These are phyloP conservation scores for Leptura quadrifasciata DNA, from an alignment of 2,888 invertebrate genomes.

Conservation along the genomic window DNA sequence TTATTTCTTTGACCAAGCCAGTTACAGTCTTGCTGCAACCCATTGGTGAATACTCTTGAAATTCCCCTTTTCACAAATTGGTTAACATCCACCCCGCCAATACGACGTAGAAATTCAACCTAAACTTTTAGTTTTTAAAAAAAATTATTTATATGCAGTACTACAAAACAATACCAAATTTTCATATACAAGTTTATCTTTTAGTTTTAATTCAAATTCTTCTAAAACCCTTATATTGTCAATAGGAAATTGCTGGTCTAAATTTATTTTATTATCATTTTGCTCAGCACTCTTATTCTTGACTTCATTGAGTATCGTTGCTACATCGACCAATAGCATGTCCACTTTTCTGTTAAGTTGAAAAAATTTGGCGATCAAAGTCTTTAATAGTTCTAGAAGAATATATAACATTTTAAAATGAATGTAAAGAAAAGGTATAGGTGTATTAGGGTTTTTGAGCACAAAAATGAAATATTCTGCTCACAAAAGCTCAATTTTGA, in stretches of 20 bases:
- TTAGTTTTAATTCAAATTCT: neutral
- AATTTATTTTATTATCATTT: neutral
- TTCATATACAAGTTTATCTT: conserved; percentile 1
- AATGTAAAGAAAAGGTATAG: too few relatives aligned
- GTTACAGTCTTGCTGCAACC: neutral
- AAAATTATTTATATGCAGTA: neutral
- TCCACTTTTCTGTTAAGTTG: neutral
- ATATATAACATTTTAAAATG: too few relatives aligned
- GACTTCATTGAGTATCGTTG: neutral
- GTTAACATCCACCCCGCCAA: neutral
- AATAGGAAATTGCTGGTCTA: conserved; percentile 7
- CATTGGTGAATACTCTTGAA: neutral
- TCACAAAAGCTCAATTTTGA: too few relatives aligned
- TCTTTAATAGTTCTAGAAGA: neutral
- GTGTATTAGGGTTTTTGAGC: too few relatives aligned
- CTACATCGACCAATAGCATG: neutral
- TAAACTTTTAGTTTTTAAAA: neutral
- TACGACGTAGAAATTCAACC: neutral
- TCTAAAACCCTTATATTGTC: neutral
- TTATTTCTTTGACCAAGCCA: neutral
- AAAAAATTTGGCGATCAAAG: neutral
- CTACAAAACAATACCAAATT: neutral
- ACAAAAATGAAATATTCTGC: too few relatives aligned
- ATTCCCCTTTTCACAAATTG: conserved; percentile 10
- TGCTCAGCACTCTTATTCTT: neutral